phyloP scores from a whole-genome alignment of 2,113 vertebrate genomes.

The Spea bombifrons region DNA sequence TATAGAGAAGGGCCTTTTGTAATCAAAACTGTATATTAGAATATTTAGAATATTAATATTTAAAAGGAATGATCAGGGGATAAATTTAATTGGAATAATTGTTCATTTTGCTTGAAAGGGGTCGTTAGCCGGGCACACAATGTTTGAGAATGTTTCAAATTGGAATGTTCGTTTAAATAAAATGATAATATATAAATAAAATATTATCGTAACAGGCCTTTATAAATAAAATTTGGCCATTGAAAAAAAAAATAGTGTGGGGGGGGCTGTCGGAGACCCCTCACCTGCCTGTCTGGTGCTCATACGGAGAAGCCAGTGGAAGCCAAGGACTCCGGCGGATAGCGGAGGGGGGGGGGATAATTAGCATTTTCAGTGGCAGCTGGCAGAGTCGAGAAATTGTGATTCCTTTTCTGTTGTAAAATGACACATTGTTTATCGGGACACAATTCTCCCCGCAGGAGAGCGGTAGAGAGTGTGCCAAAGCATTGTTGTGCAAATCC shows the following conservation, averaged over 20 bases:
- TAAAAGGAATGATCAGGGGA: too few species aligned
- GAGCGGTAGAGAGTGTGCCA: constrained; percentile 46
- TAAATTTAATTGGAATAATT: too few species aligned
- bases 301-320: constrained; percentile 1
- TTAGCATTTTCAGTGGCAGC: constrained; percentile 48
- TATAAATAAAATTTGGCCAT: too few species aligned
- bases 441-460: constrained; percentile 42
- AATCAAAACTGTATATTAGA: too few species aligned
- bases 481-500: constrained; percentile 44
- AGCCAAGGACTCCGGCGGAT: constrained; percentile 13
- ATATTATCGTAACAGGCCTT: too few species aligned
- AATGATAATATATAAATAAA: too few species aligned
- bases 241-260: background rate
- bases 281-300: constrained; percentile 45
- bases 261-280: constrained; percentile 33
- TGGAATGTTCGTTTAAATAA: too few species aligned
- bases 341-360: constrained; percentile 11
- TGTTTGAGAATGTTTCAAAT: too few species aligned
- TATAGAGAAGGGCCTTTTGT: too few species aligned
- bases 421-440: constrained; percentile 45
- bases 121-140: too few species aligned
- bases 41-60: too few species aligned
- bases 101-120: too few species aligned
- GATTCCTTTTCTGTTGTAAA: constrained; percentile 45
- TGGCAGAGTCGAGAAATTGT: constrained; percentile 42